These are phyloP conservation scores for Melolontha melolontha DNA, from an alignment of 2,888 invertebrate species.

Conservation along the genomic window DNA sequence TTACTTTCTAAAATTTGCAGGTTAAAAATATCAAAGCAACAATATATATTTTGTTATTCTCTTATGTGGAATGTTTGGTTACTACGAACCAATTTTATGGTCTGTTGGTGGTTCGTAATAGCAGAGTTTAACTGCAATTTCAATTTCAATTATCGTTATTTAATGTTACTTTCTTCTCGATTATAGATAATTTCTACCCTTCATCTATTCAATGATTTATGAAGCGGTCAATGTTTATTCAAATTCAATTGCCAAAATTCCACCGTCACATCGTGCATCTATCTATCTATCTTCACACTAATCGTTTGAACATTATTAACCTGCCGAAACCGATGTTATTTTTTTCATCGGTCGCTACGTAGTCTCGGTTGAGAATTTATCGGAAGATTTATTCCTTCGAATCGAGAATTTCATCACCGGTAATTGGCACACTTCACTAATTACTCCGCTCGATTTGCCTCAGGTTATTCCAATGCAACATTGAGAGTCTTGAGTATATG, in stretches of 20 bases:
- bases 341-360: not conserved
- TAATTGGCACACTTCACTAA: conserved; percentile 47
- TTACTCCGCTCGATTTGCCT: conserved; percentile 41
- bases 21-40: too few species aligned
- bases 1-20: too few species aligned
- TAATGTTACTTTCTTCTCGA: too few species aligned
- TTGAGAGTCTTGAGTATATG: conserved; percentile 37
- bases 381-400: conserved; percentile 47
- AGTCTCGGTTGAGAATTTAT: conserved; percentile 44
- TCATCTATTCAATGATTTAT: too few species aligned
- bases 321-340: conserved; percentile 27
- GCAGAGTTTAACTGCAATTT: too few species aligned
- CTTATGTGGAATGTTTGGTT: too few species aligned
- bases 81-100: too few species aligned
- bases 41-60: too few species aligned
- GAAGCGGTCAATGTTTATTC: conserved; percentile 10
- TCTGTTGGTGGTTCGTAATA: too few species aligned
- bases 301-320: conserved; percentile 26
- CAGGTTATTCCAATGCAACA: conserved; percentile 38
- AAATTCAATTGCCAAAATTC: conserved; percentile 30
- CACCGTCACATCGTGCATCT: not conserved
- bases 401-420: conserved; percentile 48
- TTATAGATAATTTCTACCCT: too few species aligned
- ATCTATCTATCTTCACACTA: conserved; percentile 24
- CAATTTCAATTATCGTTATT: too few species aligned